These are phyloP conservation scores for Escarpia spicata DNA, from an alignment of 2,888 invertebrate genomes.

Conservation along the genomic window DNA sequence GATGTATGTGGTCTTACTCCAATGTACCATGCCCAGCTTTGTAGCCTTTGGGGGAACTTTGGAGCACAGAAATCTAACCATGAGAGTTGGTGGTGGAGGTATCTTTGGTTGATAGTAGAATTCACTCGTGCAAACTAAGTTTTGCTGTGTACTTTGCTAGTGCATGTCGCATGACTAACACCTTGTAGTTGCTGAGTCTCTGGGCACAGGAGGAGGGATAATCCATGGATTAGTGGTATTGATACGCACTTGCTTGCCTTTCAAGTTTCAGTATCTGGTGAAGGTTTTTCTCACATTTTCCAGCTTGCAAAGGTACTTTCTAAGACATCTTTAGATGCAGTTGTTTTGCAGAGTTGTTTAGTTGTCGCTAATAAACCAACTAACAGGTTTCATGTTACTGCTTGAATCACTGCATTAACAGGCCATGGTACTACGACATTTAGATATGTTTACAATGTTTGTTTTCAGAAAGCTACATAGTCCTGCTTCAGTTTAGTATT, in stretches of 20 bases:
- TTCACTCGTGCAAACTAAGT: background rate
- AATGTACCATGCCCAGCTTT: background rate
- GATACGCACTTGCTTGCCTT: background rate
- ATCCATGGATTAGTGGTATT: background rate
- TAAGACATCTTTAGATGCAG: background rate
- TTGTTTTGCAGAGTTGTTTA: background rate
- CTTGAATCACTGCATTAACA: background rate
- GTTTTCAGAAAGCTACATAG: background rate
- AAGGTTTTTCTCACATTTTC: background rate
- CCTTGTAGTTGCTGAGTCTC: background rate
- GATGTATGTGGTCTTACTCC: background rate
- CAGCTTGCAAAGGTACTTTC: background rate
- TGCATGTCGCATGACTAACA: background rate
- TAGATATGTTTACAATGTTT: background rate
- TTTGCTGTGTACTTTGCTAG: background rate
- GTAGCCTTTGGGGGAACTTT: background rate
- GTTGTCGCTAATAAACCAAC: background rate
- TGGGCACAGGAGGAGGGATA: background rate
- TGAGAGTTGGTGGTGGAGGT: background rate
- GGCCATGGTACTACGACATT: background rate
- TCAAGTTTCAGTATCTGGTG: background rate
- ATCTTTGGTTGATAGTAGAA: background rate
- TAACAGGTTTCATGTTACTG: background rate
- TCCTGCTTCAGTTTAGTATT: background rate
- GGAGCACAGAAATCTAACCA: background rate